These are phyloP conservation scores for Sorex araneus DNA, from an alignment of 2,113 vertebrate genomes.

Conservation along the genomic window DNA sequence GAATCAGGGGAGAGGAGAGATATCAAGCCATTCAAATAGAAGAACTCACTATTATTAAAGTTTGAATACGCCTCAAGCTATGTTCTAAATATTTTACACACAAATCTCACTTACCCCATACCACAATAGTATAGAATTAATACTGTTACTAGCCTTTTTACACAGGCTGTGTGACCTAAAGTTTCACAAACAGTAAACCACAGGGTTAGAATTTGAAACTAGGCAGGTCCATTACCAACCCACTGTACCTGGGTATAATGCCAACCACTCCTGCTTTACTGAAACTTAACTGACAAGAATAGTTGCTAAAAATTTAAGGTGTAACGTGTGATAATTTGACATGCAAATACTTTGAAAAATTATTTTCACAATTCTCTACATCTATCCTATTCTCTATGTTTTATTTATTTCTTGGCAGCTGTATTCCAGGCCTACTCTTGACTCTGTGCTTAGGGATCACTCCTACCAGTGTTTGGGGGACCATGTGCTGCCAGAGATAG, in stretches of 20 bases:
- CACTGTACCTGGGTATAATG: not conserved
- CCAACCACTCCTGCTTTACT: not conserved
- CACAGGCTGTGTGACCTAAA: not conserved
- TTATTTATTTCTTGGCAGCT: not conserved
- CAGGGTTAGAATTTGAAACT: not conserved
- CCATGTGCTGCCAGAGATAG: too few species aligned
- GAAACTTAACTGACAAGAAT: not conserved
- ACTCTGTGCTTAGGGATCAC: too few species aligned
- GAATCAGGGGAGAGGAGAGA: constrained; percentile 8
- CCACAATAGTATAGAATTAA: not conserved
- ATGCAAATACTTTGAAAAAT: not conserved
- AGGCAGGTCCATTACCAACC: not conserved
- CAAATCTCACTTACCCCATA: not conserved
- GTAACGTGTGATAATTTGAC: not conserved
- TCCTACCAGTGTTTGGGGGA: too few species aligned
- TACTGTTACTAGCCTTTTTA: not conserved
- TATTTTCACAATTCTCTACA: not conserved
- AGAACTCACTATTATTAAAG: constrained; percentile 15
- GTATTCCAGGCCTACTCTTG: too few species aligned
- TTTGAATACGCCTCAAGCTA: not conserved
- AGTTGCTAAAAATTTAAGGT: not conserved
- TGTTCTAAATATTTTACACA: constrained; percentile 10
- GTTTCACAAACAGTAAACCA: not conserved
- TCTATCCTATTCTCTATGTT: not conserved
- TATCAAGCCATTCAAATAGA: not conserved